Percentiles rank a stretch among this genome's conserved stretches.
Conservation (phyloP, 2,888 invertebrate species). For the Liopterus haemorrhoidalis region DNA sequence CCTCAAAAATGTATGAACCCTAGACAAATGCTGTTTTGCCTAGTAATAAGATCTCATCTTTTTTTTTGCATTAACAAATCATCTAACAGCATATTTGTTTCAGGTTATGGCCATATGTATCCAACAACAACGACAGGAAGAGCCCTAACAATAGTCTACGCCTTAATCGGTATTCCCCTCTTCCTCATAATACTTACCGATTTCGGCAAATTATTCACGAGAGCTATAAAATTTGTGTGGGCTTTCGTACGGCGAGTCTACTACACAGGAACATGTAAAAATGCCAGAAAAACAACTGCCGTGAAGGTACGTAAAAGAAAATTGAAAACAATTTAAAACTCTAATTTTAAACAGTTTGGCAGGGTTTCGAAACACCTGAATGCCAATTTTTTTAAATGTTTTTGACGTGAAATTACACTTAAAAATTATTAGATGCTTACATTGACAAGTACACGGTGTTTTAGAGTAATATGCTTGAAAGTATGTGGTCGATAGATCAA, state of each 20-base stretch:
- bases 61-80: too few species aligned
- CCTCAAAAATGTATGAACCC: too few species aligned
- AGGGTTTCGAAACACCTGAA: too few species aligned
- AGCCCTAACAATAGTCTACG: slow-evolving; percentile 85
- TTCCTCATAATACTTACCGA: slow-evolving; percentile 91
- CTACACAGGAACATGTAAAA: slow-evolving; percentile 77
- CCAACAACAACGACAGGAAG: slow-evolving; percentile 84
- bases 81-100: slow-evolving; percentile 40
- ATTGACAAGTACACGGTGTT: too few species aligned
- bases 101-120: slow-evolving; percentile 95
- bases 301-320: slow-evolving; percentile 54
- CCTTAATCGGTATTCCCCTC: slow-evolving; percentile 91
- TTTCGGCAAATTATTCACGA: slow-evolving; percentile 89
- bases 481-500: too few species aligned
- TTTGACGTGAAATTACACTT: too few species aligned
- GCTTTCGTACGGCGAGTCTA: slow-evolving; percentile 76
- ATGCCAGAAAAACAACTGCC: slow-evolving; percentile 68
- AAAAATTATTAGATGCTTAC: too few species aligned
- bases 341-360: neutral
- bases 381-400: too few species aligned
- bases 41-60: too few species aligned
- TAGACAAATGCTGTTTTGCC: too few species aligned
- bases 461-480: too few species aligned
- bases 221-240: slow-evolving; percentile 86
- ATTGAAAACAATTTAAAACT: slow-evolving; percentile 8